These are phyloP conservation scores for Epizoanthus ramosus DNA, from an alignment of 92 coral and sea anemone species.

Conservation along the genomic window DNA sequence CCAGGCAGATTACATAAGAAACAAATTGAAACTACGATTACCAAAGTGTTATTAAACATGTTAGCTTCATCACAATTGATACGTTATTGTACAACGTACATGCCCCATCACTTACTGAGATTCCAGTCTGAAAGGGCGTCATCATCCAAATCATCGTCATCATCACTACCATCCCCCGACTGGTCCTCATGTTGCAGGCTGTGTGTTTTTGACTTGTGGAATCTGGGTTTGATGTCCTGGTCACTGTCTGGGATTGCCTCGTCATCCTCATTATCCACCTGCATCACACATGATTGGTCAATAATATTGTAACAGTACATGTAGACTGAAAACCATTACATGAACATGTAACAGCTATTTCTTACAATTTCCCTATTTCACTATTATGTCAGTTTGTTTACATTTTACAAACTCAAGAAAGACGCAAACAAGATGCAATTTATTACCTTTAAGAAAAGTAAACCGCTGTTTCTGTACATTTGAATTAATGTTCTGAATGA, in stretches of 20 bases:
- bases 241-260: constrained; percentile 96
- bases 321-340: too few relatives aligned
- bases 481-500: too few relatives aligned
- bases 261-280: constrained; percentile 99
- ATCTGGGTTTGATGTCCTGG: constrained; percentile 96
- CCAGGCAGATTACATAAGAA: not conserved
- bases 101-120: constrained; percentile 65
- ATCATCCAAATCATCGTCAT: constrained; percentile 95
- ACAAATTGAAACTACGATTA: not conserved
- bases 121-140: constrained; percentile 98
- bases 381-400: too few relatives aligned
- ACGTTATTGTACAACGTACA: not conserved
- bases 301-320: too few relatives aligned
- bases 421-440: too few relatives aligned
- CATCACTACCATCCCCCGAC: constrained; percentile 83
- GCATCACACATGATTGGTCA: not conserved
- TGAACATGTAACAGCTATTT: too few relatives aligned
- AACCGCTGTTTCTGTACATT: too few relatives aligned
- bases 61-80: not conserved
- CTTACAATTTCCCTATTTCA: too few relatives aligned
- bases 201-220: constrained; percentile 98
- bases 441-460: too few relatives aligned
- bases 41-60: not conserved
- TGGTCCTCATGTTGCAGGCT: constrained; percentile 93
- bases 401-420: too few relatives aligned